Evolutionary conservation across 1,140 invertebrate species (phyloP), one percentile per base, ranked within the genome.

Genomic region (Eupristina koningsbergeri): DNA sequence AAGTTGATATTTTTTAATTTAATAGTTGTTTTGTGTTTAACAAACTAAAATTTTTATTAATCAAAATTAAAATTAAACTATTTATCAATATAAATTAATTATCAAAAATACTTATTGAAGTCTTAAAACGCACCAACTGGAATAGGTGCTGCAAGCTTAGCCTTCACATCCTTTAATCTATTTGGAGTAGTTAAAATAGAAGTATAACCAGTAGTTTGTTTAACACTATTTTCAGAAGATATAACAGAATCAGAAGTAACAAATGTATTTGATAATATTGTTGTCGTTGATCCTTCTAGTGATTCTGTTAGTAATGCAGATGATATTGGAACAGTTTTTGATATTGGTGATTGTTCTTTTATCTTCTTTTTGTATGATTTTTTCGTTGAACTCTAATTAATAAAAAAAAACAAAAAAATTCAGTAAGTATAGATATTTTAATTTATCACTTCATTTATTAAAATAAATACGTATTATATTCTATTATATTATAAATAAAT

Each of bases 141-240:
- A 88, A 93, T 87, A 15, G 91, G 91, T 7, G 91, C 91, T 63
- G 91, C 91, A 39, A 92, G 85, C 86, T 92, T 93, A 34, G 92
- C 92, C 87, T 93, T 93, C 34, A 93, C 92, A 83, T 92, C 91
- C 81, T 91, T 92, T 47, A 93, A 84, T 85, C 91, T 89, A 45
- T 92, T 92, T 9, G 91, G 91, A 86, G 90, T 92, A 8, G 91
- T 90, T 29, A 93, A 84, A 85, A 93, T 92, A 15, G 91, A 92
- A 58, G 88, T 88, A 22, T 89, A 93, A 61, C 88, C 86, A 2
- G 83, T 80, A 9, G 89, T 36, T 86, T 47, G 63, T 36, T 64
- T 58, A 47, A 79, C 73, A 53, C 61, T 1, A 58, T 81, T 45
- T 41, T 83, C 76, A 71, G 41, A 31, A 11, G 47, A 69, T 39